A percentile compares a stretch with the other conserved stretches of the same genome.
phyloP scores from a whole-genome alignment of 2,113 vertebrate species.

The Polypterus bichir region DNA sequence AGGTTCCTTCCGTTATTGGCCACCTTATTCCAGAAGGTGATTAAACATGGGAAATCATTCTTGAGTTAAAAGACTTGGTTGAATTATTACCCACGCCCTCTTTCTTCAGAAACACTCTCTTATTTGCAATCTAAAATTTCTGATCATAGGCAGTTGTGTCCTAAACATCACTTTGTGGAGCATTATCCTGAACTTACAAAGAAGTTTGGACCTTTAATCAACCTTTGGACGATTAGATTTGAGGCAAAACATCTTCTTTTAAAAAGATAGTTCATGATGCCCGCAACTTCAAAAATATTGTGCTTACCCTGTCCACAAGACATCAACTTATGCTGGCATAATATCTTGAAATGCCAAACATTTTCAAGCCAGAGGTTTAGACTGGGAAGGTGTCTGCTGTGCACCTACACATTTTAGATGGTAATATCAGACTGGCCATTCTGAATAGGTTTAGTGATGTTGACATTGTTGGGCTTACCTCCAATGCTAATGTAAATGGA shows the following conservation, averaged over 20 bases:
- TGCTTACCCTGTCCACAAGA: not conserved
- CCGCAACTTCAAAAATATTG: constrained; percentile 2
- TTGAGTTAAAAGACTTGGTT: no score
- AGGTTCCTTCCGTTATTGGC: constrained; percentile 13
- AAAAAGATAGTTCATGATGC: constrained; percentile 9
- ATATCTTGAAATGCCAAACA: constrained; percentile 1
- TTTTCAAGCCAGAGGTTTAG: constrained; percentile 10
- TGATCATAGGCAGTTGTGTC: no score
- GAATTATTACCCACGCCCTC: no score
- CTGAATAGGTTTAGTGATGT: constrained; percentile 7
- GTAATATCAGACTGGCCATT: constrained; percentile 2
- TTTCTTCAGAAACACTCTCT: no score
- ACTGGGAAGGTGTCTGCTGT: not conserved
- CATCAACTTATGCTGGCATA: constrained; percentile 8
- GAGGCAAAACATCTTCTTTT: constrained; percentile 18
- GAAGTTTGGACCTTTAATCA: constrained; percentile 14
- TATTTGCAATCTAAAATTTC: no score
- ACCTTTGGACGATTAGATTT: constrained; percentile 12
- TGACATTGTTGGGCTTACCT: not conserved
- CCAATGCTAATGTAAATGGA: constrained; percentile 5
- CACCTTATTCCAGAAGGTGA: constrained; percentile 7
- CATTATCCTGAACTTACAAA: constrained; percentile 19
- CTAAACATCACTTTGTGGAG: no score
- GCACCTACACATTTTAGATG: constrained; percentile 1
- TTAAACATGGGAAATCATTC: constrained; percentile 12